Conservation (phyloP, 2,888 invertebrate species). For the Unio pictorum region DNA sequence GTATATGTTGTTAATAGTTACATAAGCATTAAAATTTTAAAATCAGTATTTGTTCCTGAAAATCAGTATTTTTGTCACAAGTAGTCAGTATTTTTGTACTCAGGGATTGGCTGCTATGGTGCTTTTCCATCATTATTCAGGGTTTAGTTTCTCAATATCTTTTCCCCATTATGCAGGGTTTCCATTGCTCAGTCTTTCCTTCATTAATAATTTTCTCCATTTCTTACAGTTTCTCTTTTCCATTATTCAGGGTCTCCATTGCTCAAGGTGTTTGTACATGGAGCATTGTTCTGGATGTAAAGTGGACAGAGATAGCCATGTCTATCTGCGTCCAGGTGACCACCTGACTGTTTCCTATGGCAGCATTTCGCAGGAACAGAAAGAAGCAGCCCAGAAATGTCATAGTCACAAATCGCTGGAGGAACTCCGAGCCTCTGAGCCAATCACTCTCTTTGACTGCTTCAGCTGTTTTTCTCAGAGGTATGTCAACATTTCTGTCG, state of each 20-base stretch:
- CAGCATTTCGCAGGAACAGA: conserved; percentile 70
- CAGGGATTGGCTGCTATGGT: too few relatives aligned
- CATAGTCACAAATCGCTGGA: conserved; percentile 74
- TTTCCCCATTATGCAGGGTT: too few relatives aligned
- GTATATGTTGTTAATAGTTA: too few relatives aligned
- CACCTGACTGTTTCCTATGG: conserved; percentile 74
- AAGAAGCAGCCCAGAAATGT: conserved; percentile 50
- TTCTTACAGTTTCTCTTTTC: background rate
- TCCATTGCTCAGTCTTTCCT: background rate
- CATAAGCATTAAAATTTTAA: too few relatives aligned
- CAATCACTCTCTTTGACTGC: conserved; percentile 77
- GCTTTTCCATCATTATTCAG: too few relatives aligned
- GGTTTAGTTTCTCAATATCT: too few relatives aligned
- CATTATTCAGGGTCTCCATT: conserved; percentile 74
- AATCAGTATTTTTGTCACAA: too few relatives aligned
- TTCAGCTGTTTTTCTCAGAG: conserved; percentile 77
- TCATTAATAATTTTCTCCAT: background rate
- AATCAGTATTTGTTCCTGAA: too few relatives aligned
- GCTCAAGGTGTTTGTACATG: conserved; percentile 77
- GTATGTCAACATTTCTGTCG: conserved; percentile 37
- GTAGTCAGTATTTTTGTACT: too few relatives aligned
- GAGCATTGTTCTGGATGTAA: conserved; percentile 77
- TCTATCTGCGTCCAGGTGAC: conserved; percentile 75
- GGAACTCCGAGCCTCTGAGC: conserved; percentile 73
- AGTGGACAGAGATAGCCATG: conserved; percentile 69